These are phyloP conservation scores for Cecropterus lyciades DNA, from an alignment of 1,140 invertebrate species.

Conservation along the genomic window DNA sequence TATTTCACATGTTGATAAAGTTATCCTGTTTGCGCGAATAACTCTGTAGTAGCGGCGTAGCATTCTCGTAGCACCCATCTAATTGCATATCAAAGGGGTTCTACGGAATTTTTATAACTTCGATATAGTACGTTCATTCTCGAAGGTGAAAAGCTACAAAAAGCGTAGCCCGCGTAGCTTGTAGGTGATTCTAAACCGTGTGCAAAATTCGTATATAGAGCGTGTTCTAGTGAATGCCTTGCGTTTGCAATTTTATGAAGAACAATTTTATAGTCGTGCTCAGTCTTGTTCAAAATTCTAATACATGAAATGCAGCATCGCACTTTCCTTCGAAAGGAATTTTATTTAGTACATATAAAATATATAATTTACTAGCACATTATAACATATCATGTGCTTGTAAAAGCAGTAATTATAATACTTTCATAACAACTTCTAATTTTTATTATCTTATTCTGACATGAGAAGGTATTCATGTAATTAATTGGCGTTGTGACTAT, in stretches of 20 bases:
- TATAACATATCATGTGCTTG: too few relatives aligned
- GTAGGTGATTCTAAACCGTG: constrained; percentile 16
- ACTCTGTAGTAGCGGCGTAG: neutral
- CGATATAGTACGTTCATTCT: neutral
- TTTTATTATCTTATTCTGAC: too few relatives aligned
- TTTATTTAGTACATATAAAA: neutral
- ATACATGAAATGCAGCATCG: neutral
- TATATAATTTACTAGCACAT: too few relatives aligned
- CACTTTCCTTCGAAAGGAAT: neutral
- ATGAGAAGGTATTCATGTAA: too few relatives aligned
- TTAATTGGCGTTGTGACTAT: too few relatives aligned
- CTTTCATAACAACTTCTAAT: too few relatives aligned
- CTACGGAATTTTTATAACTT: neutral
- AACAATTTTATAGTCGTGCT: constrained; percentile 1
- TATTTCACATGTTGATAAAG: too few relatives aligned
- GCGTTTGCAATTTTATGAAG: constrained; percentile 8
- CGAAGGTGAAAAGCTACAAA: neutral
- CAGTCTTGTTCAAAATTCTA: constrained; percentile 1
- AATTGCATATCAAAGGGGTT: neutral
- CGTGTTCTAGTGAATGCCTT: constrained; percentile 6
- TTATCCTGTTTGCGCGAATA: too few relatives aligned
- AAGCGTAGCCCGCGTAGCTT: constrained; percentile 5
- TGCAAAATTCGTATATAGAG: constrained; percentile 21
- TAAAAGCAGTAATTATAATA: too few relatives aligned
- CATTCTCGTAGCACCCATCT: neutral